These are phyloP conservation scores for Halcyon badia DNA, from an alignment of 2,797 vertebrate genomes.

Conservation along the genomic window DNA sequence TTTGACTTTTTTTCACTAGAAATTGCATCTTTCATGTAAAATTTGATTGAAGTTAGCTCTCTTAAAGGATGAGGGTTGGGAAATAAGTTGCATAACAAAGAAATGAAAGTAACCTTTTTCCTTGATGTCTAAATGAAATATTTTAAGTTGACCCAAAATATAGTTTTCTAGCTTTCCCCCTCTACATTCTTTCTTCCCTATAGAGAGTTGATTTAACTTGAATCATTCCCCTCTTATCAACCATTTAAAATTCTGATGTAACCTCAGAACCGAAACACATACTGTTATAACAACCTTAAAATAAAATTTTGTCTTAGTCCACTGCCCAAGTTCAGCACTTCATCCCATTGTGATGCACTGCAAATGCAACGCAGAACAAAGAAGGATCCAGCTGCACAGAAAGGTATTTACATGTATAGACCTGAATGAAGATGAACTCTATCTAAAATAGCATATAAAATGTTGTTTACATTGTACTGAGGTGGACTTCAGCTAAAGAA, in stretches of 20 bases:
- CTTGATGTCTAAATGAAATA: constrained; percentile 11
- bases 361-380: neutral
- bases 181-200: neutral
- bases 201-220: neutral
- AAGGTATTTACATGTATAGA: neutral
- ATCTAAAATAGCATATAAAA: neutral
- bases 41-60: constrained; percentile 1
- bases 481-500: neutral
- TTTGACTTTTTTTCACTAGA: neutral
- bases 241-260: neutral
- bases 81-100: neutral
- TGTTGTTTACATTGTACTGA: neutral
- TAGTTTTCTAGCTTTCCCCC: neutral
- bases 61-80: neutral
- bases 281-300: neutral
- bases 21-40: constrained; percentile 19
- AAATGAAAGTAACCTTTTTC: neutral
- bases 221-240: neutral
- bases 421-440: neutral
- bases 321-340: neutral
- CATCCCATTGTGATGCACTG: neutral
- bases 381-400: neutral
- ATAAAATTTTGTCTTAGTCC: neutral
- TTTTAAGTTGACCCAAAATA: neutral
- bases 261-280: neutral